A percentile compares a stretch with the other conserved stretches of the same genome.
Conservation (phyloP, 1,140 invertebrate genomes). For the Oreohelix idahoensis region DNA sequence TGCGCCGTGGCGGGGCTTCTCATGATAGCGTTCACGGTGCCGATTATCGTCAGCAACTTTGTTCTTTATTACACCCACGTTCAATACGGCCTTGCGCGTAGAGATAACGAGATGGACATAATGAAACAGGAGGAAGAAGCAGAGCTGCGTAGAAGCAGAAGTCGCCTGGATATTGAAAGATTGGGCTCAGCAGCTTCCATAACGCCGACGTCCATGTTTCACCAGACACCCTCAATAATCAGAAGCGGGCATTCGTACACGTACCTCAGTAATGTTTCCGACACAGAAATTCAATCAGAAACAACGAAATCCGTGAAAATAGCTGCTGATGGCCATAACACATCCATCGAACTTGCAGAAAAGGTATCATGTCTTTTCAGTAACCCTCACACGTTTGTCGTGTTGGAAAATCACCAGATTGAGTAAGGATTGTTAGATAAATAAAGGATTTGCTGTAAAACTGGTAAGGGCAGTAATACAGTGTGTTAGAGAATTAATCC, state of each 20-base stretch:
- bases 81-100: slow-evolving; percentile 61
- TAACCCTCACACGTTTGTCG: too few species aligned
- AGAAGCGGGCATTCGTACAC: background rate
- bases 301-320: background rate
- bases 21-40: slow-evolving; percentile 91
- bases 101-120: slow-evolving; percentile 47
- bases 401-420: background rate
- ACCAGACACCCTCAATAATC: background rate
- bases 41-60: slow-evolving; percentile 73
- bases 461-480: too few species aligned
- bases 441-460: too few species aligned
- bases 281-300: background rate
- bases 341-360: background rate
- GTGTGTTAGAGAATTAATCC: too few species aligned
- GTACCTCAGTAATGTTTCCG: background rate
- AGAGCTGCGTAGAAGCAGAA: background rate
- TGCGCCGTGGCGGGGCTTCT: slow-evolving; percentile 96
- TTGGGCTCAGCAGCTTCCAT: background rate
- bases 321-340: background rate
- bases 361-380: background rate
- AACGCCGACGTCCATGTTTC: background rate
- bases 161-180: background rate
- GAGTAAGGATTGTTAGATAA: too few species aligned
- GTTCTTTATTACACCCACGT: slow-evolving; percentile 72
- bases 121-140: slow-evolving; percentile 43